Percentiles rank a stretch among this genome's conserved stretches.
These are phyloP conservation scores for Automeris io DNA, from an alignment of 2,888 invertebrate genomes.

Conservation along the genomic window DNA sequence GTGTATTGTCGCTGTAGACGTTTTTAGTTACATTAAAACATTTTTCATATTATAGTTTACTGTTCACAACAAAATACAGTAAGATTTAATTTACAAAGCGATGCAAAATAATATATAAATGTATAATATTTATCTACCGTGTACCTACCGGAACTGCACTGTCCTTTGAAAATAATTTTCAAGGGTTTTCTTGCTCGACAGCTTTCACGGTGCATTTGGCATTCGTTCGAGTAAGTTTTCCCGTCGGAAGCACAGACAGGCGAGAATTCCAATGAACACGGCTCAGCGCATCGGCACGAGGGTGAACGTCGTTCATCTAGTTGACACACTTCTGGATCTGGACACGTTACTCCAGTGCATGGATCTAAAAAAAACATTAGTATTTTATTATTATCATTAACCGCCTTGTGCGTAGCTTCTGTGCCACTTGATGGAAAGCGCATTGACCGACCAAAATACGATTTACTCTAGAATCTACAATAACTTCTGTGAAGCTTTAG, in stretches of 20 bases:
- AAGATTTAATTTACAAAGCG: no score
- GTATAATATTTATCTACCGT: background rate
- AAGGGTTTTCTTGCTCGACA: constrained; percentile 86
- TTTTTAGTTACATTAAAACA: no score
- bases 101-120: background rate
- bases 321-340: constrained; percentile 89
- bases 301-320: constrained; percentile 86
- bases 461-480: no score
- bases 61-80: no score
- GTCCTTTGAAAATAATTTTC: constrained; percentile 87
- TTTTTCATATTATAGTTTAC: no score
- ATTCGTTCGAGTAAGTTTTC: constrained; percentile 90
- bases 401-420: no score
- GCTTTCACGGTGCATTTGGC: constrained; percentile 87
- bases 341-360: constrained; percentile 86
- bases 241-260: constrained; percentile 89
- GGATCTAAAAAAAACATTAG: constrained; percentile 87
- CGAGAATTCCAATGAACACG: constrained; percentile 86
- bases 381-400: no score
- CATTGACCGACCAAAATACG: no score
- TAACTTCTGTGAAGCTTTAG: no score
- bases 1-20: no score
- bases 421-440: no score
- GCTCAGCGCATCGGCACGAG: constrained; percentile 87
- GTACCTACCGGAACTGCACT: constrained; percentile 85